These are phyloP conservation scores for Galemys pyrenaicus DNA, from an alignment of 2,113 vertebrate species.

Conservation along the genomic window DNA sequence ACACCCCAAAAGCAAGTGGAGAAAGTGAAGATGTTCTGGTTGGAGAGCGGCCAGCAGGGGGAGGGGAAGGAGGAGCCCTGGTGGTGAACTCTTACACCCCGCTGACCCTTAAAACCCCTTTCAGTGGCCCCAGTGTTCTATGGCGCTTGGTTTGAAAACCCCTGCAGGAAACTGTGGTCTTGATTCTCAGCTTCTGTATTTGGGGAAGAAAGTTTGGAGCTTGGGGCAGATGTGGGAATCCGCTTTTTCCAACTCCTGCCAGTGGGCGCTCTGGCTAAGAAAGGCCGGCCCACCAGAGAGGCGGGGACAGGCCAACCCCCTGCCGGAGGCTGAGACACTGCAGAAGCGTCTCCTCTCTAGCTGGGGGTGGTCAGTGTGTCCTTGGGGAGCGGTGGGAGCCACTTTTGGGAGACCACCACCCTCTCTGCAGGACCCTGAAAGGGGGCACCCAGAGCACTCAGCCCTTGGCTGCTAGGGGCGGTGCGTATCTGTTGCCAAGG, in stretches of 20 bases:
- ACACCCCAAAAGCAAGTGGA: background rate
- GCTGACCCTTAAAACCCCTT: background rate
- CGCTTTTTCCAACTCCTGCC: background rate
- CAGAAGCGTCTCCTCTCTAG: background rate
- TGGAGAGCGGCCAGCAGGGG: background rate
- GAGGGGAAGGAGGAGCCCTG: background rate
- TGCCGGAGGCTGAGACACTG: background rate
- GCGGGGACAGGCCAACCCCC: background rate
- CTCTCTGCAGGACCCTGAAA: background rate
- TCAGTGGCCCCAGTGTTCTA: background rate
- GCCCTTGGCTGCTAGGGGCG: background rate
- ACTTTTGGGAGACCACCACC: fast-evolving
- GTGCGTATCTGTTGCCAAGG: background rate
- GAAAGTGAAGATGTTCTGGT: background rate
- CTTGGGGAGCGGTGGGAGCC: background rate
- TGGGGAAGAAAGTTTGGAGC: background rate
- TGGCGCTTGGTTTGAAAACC: background rate
- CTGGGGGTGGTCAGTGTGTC: background rate
- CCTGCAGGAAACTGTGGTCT: background rate
- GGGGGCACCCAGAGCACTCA: background rate
- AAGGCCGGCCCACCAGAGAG: background rate
- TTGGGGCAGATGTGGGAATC: background rate
- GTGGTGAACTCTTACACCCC: no score
- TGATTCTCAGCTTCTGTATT: background rate
- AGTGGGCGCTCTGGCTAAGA: background rate